A percentile compares a stretch with the other conserved stretches of the same genome.
phyloP scores from a whole-genome alignment of 2,888 invertebrate species.

The Tridacna crocea region DNA sequence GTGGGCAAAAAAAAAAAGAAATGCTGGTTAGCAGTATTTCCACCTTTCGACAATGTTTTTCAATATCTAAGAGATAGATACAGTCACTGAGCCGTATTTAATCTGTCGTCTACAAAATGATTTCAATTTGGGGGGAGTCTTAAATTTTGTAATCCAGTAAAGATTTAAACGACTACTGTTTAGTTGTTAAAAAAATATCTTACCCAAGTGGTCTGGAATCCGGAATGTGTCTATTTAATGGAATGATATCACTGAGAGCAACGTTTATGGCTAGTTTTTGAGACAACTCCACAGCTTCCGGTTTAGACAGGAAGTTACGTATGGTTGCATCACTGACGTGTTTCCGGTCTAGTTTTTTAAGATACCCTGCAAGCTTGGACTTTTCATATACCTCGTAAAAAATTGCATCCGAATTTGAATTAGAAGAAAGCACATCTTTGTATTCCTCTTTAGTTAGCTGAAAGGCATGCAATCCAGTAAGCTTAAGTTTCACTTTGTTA shows the following conservation, averaged over 20 bases:
- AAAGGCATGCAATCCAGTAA: slow-evolving; percentile 22
- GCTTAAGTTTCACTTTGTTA: slow-evolving; percentile 38
- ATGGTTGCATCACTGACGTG: slow-evolving; percentile 19
- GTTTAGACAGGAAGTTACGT: slow-evolving; percentile 32
- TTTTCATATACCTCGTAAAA: slow-evolving; percentile 44
- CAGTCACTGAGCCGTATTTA: no score
- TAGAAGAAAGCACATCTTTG: slow-evolving; percentile 31
- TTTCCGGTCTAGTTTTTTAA: slow-evolving; percentile 36
- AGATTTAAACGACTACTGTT: no score
- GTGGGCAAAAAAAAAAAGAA: no score
- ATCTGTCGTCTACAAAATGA: no score
- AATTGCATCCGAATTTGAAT: slow-evolving; percentile 43
- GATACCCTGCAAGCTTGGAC: slow-evolving; percentile 36
- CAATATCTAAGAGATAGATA: no score
- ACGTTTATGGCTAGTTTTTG: slow-evolving; percentile 69
- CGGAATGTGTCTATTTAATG: slow-evolving; percentile 74
- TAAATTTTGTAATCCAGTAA: no score
- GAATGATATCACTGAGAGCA: slow-evolving; percentile 71
- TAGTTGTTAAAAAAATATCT: neutral
- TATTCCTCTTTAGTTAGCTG: slow-evolving; percentile 24
- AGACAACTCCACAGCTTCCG: slow-evolving; percentile 18
- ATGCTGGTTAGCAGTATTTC: no score
- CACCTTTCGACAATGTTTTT: no score
- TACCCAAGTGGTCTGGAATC: slow-evolving; percentile 77
- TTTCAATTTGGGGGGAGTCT: no score